Evolutionary conservation across 2,113 vertebrate species (phyloP), one percentile per base, ranked within the genome.

Genomic region (Aramus guarauna): DNA sequence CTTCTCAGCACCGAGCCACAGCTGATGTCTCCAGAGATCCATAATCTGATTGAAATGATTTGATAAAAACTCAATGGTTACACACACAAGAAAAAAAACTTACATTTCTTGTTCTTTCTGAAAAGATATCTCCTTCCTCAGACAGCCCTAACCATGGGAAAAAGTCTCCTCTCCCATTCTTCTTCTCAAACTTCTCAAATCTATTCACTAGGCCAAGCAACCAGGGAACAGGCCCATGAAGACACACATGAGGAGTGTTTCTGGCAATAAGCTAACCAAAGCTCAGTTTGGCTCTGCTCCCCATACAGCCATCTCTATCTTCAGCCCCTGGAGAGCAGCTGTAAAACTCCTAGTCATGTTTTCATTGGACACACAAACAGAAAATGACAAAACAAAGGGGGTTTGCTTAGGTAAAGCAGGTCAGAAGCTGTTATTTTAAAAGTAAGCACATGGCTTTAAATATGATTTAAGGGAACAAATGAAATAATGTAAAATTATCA

Each of bases 201-300:
- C 15, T 13, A 26, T n/a, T 59, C 71, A 80, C 53, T 30, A 67
- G 11, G 26, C 32, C 13, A 16, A 84, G 39, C 37, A 68, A 26
- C 3, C 30, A 67, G 36, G 15, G 43, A 73, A 66, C 1, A 3
- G 26, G 45, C 88, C 9, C 24, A 36, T 6, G 15, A 89, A 74
- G 34, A 41, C 60, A 68, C 37, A 41, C 0, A 0, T 0, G 2
- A 43, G 10, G 8, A 71, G 16, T 5, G 8, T 22, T 94, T 50
- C 74, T 68, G 36, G 48, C 53, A 91, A 34, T 5, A 23, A 91
- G 13, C 12, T 48, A 72, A 74, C 18, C 39, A 56, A 43, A 73
- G 39, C 9, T 21, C 36, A 23, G 13, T 13, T 32, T 21, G 39
- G 73, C 30, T 48, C 36, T 52, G 17, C 11, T 15, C 16, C 30